Conservation (phyloP, 2,888 invertebrate species). For the Zootermopsis nevadensis region DNA sequence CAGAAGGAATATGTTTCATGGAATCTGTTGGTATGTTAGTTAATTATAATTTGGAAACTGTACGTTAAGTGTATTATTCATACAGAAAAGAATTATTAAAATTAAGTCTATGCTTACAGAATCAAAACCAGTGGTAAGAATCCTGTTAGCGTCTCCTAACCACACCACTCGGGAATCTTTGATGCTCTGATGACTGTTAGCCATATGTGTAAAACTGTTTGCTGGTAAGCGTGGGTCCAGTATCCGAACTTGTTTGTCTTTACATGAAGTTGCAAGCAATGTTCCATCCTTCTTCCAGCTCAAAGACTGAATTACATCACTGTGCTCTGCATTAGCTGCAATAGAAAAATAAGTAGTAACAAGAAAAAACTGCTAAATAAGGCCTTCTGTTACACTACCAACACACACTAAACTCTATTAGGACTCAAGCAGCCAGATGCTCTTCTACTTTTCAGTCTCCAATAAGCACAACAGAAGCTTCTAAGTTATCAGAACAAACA, state of each 20-base stretch:
- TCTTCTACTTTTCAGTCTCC: too few relatives aligned
- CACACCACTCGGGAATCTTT: conserved; percentile 93
- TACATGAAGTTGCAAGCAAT: conserved; percentile 86
- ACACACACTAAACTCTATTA: too few relatives aligned
- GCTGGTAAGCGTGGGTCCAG: conserved; percentile 81
- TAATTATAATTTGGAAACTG: conserved; percentile 15
- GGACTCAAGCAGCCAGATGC: too few relatives aligned
- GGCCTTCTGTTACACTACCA: too few relatives aligned
- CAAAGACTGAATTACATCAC: conserved; percentile 88
- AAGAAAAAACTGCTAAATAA: background rate
- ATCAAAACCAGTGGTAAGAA: conserved; percentile 91
- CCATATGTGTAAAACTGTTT: conserved; percentile 63
- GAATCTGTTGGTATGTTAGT: too few relatives aligned
- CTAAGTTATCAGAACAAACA: too few relatives aligned
- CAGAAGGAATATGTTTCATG: background rate
- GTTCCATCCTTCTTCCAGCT: conserved; percentile 92
- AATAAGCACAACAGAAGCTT: too few relatives aligned
- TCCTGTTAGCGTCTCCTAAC: conserved; percentile 85
- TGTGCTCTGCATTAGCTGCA: conserved; percentile 76
- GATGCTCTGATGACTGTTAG: conserved; percentile 86
- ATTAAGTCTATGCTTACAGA: conserved; percentile 63
- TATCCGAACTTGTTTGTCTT: conserved; percentile 89
- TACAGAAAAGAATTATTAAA: conserved; percentile 27
- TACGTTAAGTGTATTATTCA: background rate
- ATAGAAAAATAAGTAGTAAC: conserved; percentile 37